Conservation (phyloP, 2,888 invertebrate species). For the Heliconius hortense region DNA sequence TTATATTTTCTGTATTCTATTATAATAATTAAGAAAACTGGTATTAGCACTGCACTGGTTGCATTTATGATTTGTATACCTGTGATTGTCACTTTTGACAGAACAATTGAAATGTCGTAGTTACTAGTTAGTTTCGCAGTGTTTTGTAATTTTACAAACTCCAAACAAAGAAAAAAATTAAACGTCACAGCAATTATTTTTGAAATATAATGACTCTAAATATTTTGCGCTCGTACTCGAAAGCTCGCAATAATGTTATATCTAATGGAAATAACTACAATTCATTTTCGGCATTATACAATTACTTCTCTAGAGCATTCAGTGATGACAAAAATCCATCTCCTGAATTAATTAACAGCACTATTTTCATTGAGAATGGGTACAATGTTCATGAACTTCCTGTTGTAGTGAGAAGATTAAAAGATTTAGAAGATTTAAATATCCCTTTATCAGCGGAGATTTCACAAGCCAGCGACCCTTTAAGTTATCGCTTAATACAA, state of each 20-base stretch:
- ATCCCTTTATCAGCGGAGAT: constrained; percentile 49
- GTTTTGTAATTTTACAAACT: not conserved
- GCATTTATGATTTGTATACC: not conserved
- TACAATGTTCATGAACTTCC: constrained; percentile 86
- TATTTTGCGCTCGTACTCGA: constrained; percentile 63
- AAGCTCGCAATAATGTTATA: constrained; percentile 59
- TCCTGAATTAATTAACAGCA: constrained; percentile 67
- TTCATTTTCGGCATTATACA: constrained; percentile 44
- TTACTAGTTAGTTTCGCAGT: constrained; percentile 5
- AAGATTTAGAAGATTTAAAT: constrained; percentile 63
- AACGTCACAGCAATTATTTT: not conserved
- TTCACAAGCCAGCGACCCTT: constrained; percentile 54
- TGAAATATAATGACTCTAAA: constrained; percentile 58
- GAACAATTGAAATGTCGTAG: constrained; percentile 27
- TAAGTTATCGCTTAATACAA: constrained; percentile 68
- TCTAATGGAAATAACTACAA: constrained; percentile 49
- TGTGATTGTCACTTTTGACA: constrained; percentile 1
- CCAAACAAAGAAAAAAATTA: not conserved
- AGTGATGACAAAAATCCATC: constrained; percentile 62
- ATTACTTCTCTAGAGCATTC: constrained; percentile 51
- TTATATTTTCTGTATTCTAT: not conserved
- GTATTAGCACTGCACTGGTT: not conserved
- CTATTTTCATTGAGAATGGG: constrained; percentile 85
- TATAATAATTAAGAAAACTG: not conserved
- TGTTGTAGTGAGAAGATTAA: constrained; percentile 81